Percentiles rank a stretch among this genome's conserved stretches.
phyloP scores from a whole-genome alignment of 2,113 vertebrate genomes.

The Dendrocopos noguchii region DNA sequence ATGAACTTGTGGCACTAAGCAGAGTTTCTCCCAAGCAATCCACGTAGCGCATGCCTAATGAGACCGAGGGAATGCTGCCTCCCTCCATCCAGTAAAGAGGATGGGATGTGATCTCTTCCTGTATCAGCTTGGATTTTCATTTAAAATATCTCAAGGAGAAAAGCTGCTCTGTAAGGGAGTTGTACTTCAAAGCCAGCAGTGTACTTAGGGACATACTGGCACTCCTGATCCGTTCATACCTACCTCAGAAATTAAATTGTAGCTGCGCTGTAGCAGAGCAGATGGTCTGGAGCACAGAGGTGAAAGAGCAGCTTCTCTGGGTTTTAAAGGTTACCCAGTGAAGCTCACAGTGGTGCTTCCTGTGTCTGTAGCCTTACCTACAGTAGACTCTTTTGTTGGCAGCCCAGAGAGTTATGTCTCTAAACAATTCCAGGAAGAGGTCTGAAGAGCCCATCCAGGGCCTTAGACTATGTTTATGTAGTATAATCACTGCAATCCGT shows the following conservation, averaged over 20 bases:
- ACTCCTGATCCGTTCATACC: background rate
- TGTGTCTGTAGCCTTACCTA: background rate
- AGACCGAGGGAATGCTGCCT: slow-evolving; percentile 26
- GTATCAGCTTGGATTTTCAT: slow-evolving; percentile 60
- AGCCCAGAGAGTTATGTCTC: rapidly evolving
- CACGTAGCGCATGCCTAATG: slow-evolving; percentile 34
- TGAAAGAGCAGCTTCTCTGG: background rate
- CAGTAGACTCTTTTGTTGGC: background rate
- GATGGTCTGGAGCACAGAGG: background rate
- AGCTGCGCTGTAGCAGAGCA: background rate
- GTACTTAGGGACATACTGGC: background rate
- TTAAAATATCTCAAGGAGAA: slow-evolving; percentile 33
- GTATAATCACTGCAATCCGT: rapidly evolving
- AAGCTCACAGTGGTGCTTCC: rapidly evolving
- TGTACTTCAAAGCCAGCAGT: background rate
- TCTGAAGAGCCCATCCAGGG: background rate
- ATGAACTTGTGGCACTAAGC: slow-evolving; percentile 39
- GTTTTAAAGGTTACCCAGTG: background rate
- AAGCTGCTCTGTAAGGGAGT: background rate
- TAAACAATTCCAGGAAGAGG: background rate
- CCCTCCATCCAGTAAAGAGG: slow-evolving; percentile 17
- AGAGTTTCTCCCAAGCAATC: slow-evolving; percentile 19
- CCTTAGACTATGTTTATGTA: background rate
- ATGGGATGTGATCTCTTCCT: slow-evolving; percentile 38
- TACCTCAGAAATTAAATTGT: slow-evolving; percentile 12